Evolutionary conservation across 2,888 invertebrate species (phyloP), one percentile per base, ranked within the genome.

Genomic region (Leptinotarsa tumamoca): DNA sequence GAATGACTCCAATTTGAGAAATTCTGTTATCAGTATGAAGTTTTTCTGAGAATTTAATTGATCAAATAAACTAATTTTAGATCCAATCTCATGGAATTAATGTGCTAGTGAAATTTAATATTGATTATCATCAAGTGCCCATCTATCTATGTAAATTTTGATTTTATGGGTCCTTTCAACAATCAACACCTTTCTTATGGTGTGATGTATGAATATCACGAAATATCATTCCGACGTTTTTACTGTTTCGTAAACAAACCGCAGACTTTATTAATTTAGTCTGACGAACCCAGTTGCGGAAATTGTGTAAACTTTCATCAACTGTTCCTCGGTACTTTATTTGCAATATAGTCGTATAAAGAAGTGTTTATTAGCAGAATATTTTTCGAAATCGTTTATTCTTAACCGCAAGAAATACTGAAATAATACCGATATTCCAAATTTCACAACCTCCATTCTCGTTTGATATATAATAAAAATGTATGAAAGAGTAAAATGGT

Each of bases 161-260:
- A 61, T 27, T 61, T 61, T 15, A 27, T 23, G 15, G 7, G 4
- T 61, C 27, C 17, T 33, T 27, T 43, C 13, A 33, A 63, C 63
- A 43, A 33, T 63, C 18, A 63, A 33, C 63, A 63, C 61, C 18
- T n/a, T 18, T 18, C 18, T 18, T 13, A 43, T 33, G 17, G 18
- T 27, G 63, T 33, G 43, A 21, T 63, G 43, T 15, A 14, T 27
- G 17, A 63, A 63, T 63, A 63, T 17, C 43, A 4, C 13, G 63
- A 63, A 63, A 63, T 63, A 33, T 63, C 7, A 63, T 27, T 17
- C 33, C 2, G 33, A n/a, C 17, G 43, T 33, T 4, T 63, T 63
- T n/a, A 43, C 63, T 17, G n/a, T 10, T 33, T n/a, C 15, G n/a
- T 63, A 63, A 63, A 63, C 33, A 63, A 63, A 63, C 63, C 43